phyloP scores from a whole-genome alignment of 2,797 vertebrate species.

The Thalassophryne amazonica region DNA sequence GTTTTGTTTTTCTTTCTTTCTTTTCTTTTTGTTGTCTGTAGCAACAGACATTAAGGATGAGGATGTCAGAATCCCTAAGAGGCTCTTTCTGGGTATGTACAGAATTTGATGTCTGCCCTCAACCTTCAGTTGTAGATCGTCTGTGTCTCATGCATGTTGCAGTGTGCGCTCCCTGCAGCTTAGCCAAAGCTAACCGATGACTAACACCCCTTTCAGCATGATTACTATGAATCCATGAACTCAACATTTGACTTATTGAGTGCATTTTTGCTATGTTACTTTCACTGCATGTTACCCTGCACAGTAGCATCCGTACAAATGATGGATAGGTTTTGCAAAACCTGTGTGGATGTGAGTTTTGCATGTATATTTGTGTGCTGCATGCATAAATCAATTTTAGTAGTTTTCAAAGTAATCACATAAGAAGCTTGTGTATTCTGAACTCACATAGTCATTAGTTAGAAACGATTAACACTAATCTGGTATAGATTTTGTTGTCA shows the following conservation, averaged over 20 bases:
- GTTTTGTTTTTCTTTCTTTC: conserved; percentile 41
- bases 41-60: conserved; percentile 96
- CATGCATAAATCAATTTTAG: neutral
- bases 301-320: neutral
- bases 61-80: conserved; percentile 90
- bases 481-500: neutral
- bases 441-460: neutral
- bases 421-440: neutral
- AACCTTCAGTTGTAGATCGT: conserved; percentile 59
- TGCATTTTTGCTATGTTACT: neutral
- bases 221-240: conserved; percentile 26
- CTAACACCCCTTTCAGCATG: conserved; percentile 24
- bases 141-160: conserved; percentile 41
- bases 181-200: conserved; percentile 9
- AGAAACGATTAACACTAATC: neutral
- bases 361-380: conserved; percentile 13
- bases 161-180: neutral
- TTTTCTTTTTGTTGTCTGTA: conserved; percentile 68
- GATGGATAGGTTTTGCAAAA: neutral
- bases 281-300: conserved; percentile 23
- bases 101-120: conserved; percentile 50
- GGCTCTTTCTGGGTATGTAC: conserved; percentile 96
- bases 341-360: conserved; percentile 3
- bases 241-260: neutral
- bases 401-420: neutral